Base-by-base conservation (phyloP, 2,888 invertebrate species). In the Parochlus steinenii region DNA sequence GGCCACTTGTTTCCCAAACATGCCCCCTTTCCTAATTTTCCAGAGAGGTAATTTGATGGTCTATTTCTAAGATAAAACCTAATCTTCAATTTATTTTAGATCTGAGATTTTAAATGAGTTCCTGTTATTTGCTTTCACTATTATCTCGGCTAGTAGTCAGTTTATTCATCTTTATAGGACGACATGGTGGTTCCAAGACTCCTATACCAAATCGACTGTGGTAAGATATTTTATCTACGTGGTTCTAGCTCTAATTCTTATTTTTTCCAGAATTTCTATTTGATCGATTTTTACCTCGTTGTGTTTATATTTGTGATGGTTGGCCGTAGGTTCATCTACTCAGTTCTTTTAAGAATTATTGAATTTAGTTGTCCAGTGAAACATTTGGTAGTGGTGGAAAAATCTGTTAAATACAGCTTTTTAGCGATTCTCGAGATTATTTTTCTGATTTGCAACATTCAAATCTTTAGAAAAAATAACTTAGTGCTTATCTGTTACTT, bases 121-220 rank as follows among this genome's bases (percentile, higher is more conserved):
- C 3, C 69, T 90, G 49, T 77, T 87, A 53, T 79, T 90, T 54
- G 58, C 78, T 8, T 86, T 85, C 52, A 78, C 79, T 1, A 56
- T 79, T 17, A 67, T 81, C 27, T 76, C 81, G 0, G 74, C 85
- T 15, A 77, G 75, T 36, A 65, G 93, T 37, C 97, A 98, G 61
- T 87, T 92, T 53, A 65, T 97, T 26, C 90, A 97, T 62, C 67
- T 97, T 23, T 97, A 97, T 53, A 74, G 89, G 45, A 92, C 90
- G 3, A 81, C 87, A 10, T 98, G 93, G 92, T 98, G 97, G 97
- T 58, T 95, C 34, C 89, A 92, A 2, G 78, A 93, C 52, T 89
- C 92, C 0, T 78, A 86, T 52, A 82, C 79, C 40, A 74, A 74
- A 48, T 81, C 86, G 51, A 78, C 85, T 40, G 71, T 95, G 72